Percentiles rank a stretch among this genome's conserved stretches.
Conservation (phyloP, 2,797 vertebrate genomes). For the Geotrypetes seraphini region DNA sequence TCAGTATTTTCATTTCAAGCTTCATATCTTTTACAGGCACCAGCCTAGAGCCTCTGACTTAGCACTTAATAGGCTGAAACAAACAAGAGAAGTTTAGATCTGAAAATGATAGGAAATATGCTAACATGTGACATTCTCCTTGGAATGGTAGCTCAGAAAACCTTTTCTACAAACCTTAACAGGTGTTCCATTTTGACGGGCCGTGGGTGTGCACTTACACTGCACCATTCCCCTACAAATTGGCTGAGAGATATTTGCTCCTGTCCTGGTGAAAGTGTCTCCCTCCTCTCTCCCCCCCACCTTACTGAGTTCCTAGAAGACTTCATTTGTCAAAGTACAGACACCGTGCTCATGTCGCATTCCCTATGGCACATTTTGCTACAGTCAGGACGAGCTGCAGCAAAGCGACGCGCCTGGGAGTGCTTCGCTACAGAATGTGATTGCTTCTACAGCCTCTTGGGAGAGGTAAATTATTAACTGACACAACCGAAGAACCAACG, state of each 20-base stretch:
- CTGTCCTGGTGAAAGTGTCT: too few species aligned
- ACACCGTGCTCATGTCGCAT: constrained; percentile 36
- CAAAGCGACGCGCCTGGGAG: constrained; percentile 20
- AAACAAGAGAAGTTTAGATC: constrained; percentile 25
- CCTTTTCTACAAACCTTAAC: constrained; percentile 6
- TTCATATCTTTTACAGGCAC: constrained; percentile 9
- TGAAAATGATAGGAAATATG: too few species aligned
- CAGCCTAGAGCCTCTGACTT: constrained; percentile 5
- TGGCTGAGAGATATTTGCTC: constrained; percentile 32
- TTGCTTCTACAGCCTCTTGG: constrained; percentile 38
- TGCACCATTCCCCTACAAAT: constrained; percentile 35
- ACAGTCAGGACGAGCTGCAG: constrained; percentile 22
- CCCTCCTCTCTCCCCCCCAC: constrained; percentile 23
- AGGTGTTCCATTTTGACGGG: constrained; percentile 8
- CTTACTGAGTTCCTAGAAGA: constrained; percentile 48
- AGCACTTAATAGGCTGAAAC: constrained; percentile 30
- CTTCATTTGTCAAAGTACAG: constrained; percentile 51
- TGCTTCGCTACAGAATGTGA: constrained; percentile 20
- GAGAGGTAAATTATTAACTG: constrained; percentile 72
- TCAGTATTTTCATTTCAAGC: constrained; percentile 25
- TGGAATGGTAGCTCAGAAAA: neutral
- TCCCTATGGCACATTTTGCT: constrained; percentile 19
- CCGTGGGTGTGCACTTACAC: constrained; percentile 26
- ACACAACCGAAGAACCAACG: constrained; percentile 58
- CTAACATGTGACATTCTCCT: constrained; percentile 9